Conservation (phyloP, 2,113 vertebrate species). For the Chloebia gouldiae region DNA sequence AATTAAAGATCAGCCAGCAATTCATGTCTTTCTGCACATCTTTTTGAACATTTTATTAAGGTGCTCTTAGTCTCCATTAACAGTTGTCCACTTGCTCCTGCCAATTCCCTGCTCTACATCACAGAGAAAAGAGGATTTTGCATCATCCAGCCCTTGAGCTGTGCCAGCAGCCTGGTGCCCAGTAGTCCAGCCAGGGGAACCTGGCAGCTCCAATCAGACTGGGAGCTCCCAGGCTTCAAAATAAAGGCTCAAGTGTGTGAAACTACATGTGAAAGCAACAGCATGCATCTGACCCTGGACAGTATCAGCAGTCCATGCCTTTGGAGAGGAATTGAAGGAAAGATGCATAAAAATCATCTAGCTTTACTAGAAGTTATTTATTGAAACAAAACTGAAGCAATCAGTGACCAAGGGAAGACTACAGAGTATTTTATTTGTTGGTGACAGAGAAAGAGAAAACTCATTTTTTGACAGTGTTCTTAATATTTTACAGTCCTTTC, state of each 20-base stretch:
- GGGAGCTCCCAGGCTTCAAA: not conserved
- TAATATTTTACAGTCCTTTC: not conserved
- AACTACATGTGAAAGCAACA: not conserved
- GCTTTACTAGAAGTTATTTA: not conserved
- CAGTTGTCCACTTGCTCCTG: not conserved
- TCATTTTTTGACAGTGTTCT: not conserved
- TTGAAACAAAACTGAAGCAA: not conserved
- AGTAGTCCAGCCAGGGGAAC: not conserved
- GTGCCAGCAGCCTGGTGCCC: not conserved
- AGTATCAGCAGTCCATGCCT: not conserved
- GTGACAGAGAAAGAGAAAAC: not conserved
- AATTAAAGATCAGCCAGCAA: not conserved
- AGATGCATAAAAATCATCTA: not conserved
- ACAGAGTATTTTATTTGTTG: not conserved
- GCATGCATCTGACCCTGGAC: not conserved
- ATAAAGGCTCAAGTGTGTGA: not conserved
- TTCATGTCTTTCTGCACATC: not conserved
- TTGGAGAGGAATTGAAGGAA: not conserved
- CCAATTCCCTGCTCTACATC: accelerated
- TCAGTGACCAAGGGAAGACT: not conserved
- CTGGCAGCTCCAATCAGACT: not conserved
- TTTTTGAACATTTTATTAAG: not conserved
- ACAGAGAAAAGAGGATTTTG: not conserved
- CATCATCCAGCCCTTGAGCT: not conserved
- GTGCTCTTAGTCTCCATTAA: not conserved